These are phyloP conservation scores for Macropodus opercularis DNA, from an alignment of 2,797 vertebrate species.

Conservation along the genomic window DNA sequence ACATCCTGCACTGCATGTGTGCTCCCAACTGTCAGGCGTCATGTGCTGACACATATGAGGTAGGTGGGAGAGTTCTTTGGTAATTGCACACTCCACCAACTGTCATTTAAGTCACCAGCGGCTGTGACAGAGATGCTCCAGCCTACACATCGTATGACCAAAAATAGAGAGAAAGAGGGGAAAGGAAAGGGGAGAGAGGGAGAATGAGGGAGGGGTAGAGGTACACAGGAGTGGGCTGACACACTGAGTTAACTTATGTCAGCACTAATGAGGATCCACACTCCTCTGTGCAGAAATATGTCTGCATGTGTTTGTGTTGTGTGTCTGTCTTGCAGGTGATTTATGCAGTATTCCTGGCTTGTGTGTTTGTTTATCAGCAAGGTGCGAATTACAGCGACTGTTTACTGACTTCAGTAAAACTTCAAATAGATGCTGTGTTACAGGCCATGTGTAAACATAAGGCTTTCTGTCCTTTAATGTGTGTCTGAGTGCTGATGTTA, in stretches of 20 bases:
- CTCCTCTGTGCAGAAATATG: slow-evolving; percentile 63
- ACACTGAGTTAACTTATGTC: slow-evolving; percentile 77
- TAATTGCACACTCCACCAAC: slow-evolving; percentile 41
- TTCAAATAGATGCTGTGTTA: slow-evolving; percentile 17
- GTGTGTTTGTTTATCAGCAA: slow-evolving; percentile 44
- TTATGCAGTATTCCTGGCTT: slow-evolving; percentile 35
- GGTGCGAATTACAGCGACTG: slow-evolving; percentile 32
- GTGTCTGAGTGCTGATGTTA: slow-evolving; percentile 2
- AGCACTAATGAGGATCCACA: slow-evolving; percentile 72
- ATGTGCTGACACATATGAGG: slow-evolving; percentile 40
- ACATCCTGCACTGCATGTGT: slow-evolving; percentile 40
- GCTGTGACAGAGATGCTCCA: slow-evolving; percentile 45
- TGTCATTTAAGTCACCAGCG: slow-evolving; percentile 52
- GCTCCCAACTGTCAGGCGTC: slow-evolving; percentile 39
- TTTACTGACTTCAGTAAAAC: slow-evolving; percentile 28
- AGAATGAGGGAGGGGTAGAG: slow-evolving; percentile 33
- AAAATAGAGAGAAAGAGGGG: slow-evolving; percentile 36
- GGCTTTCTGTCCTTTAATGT: slow-evolving; percentile 3
- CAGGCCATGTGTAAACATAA: slow-evolving; percentile 19
- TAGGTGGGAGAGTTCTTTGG: slow-evolving; percentile 22
- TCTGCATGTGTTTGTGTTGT: slow-evolving; percentile 24
- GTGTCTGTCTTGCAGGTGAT: slow-evolving; percentile 54
- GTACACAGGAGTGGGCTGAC: slow-evolving; percentile 62
- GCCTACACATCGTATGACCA: slow-evolving; percentile 18
- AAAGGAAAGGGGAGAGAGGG: slow-evolving; percentile 3